These are phyloP conservation scores for Bugula neritina DNA, from an alignment of 2,888 invertebrate species.

Conservation along the genomic window DNA sequence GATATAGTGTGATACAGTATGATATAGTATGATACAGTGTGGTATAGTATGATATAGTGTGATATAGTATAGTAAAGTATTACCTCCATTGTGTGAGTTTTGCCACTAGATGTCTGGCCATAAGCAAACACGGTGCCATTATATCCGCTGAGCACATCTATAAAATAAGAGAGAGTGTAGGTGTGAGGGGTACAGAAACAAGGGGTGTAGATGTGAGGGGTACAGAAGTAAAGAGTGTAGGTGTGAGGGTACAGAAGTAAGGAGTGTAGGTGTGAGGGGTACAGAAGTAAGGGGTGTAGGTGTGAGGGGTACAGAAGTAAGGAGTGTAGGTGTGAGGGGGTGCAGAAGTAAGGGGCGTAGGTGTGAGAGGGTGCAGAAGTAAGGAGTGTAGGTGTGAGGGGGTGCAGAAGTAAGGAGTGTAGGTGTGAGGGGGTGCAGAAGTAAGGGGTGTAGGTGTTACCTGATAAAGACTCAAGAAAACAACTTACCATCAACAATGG, in stretches of 20 bases:
- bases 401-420: background rate
- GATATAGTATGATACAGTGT: too few relatives aligned
- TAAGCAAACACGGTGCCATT: slow-evolving; percentile 99
- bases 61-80: too few relatives aligned
- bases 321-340: too few relatives aligned
- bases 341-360: background rate
- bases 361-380: background rate
- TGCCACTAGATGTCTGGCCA: slow-evolving; percentile 98
- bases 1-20: too few relatives aligned
- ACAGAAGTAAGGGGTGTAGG: background rate
- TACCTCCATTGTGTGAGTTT: slow-evolving; percentile 99
- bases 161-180: slow-evolving; percentile 38
- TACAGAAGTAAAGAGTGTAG: background rate
- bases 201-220: background rate
- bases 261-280: background rate
- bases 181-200: background rate
- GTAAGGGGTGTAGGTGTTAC: background rate
- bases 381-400: background rate
- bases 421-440: background rate
- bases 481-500: slow-evolving; percentile 74
- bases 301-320: background rate
- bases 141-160: slow-evolving; percentile 94
- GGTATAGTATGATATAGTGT: too few relatives aligned
- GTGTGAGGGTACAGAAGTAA: background rate
- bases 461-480: too few relatives aligned